Conservation (phyloP, 2,113 vertebrate genomes). For the Sula dactylatra region DNA sequence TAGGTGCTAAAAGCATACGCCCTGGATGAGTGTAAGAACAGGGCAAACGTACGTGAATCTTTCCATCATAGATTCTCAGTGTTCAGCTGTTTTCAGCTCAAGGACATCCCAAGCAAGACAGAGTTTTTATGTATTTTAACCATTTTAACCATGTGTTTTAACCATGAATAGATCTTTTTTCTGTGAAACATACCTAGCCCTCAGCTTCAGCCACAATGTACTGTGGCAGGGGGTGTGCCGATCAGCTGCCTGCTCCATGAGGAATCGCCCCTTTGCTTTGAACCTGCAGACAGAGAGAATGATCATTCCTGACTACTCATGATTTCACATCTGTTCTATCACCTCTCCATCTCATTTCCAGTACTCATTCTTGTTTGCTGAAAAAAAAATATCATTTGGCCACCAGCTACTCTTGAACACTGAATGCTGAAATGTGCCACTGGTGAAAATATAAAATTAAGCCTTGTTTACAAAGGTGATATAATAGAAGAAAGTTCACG, state of each 20-base stretch:
- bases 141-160: background rate
- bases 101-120: background rate
- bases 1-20: rapidly evolving
- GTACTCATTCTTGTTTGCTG: background rate
- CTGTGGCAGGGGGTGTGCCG: background rate
- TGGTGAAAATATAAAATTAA: background rate
- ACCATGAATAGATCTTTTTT: background rate
- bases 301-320: rapidly evolving
- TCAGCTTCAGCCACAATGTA: background rate
- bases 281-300: background rate
- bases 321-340: background rate
- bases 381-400: background rate
- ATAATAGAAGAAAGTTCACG: background rate
- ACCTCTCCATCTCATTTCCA: background rate
- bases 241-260: background rate
- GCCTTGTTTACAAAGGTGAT: background rate
- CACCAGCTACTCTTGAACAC: background rate
- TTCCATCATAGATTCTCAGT: background rate
- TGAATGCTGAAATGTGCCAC: background rate
- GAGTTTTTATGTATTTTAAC: background rate
- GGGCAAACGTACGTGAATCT: background rate
- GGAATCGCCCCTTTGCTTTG: background rate
- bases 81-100: background rate
- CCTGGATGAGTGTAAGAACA: background rate
- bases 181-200: background rate